A percentile compares a stretch with the other conserved stretches of the same genome.
phyloP scores from a whole-genome alignment of 2,888 invertebrate species.

The Lepidonotus clava region DNA sequence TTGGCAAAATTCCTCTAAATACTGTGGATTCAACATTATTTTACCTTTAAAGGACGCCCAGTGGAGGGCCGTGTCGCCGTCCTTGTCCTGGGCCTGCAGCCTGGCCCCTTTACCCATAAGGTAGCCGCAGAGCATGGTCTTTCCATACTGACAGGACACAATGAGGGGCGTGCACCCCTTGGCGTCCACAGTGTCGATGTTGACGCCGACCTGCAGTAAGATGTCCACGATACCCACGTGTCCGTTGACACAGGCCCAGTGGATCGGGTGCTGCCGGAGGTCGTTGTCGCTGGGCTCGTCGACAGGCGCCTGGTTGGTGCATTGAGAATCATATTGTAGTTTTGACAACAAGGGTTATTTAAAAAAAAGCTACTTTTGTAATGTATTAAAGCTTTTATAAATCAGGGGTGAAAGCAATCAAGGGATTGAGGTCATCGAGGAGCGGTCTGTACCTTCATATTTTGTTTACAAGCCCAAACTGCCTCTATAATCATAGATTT shows the following conservation, averaged over 20 bases:
- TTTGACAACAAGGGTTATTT: too few species aligned
- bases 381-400: too few species aligned
- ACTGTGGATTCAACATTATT: too few species aligned
- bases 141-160: slow-evolving; percentile 94
- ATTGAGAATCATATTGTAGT: too few species aligned
- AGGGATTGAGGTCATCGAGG: too few species aligned
- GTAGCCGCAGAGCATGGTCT: slow-evolving; percentile 93
- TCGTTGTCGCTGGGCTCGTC: slow-evolving; percentile 93
- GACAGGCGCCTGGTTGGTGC: slow-evolving; percentile 83
- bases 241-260: slow-evolving; percentile 96
- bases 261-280: slow-evolving; percentile 93
- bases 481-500: too few species aligned
- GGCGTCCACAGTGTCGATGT: slow-evolving; percentile 93
- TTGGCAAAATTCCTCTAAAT: too few species aligned
- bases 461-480: too few species aligned
- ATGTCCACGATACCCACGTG: slow-evolving; percentile 93
- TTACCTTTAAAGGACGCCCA: slow-evolving; percentile 95
- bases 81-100: slow-evolving; percentile 92
- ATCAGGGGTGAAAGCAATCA: too few species aligned
- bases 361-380: too few species aligned
- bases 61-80: slow-evolving; percentile 95
- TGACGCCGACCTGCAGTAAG: slow-evolving; percentile 86
- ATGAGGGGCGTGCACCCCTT: slow-evolving; percentile 93
- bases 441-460: too few species aligned
- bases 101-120: slow-evolving; percentile 93